Evolutionary conservation across 2,888 invertebrate genomes (phyloP).

Genomic region (Drosophila tanythrix): DNA sequence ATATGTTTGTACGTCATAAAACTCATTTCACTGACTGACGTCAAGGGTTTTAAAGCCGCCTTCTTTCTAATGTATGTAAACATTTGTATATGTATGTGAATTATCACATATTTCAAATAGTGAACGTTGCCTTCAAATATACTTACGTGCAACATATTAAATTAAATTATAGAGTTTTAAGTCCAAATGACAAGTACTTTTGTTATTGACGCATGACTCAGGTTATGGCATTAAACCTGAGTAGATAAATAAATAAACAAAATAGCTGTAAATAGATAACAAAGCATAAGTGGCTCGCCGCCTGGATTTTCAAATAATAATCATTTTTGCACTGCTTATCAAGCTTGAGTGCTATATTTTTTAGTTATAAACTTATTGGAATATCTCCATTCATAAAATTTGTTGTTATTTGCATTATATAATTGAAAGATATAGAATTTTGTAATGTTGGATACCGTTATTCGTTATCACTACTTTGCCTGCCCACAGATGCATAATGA

Average conservation of each 20-base stretch:
- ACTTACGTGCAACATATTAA: background rate
- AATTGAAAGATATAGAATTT: background rate
- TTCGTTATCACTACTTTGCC: background rate
- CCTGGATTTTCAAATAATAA: background rate
- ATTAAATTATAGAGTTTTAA: background rate
- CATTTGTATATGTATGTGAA: background rate
- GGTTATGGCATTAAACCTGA: no score
- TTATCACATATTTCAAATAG: conserved; percentile 12
- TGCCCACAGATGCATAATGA: background rate
- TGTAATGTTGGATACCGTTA: background rate
- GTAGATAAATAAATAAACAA: background rate
- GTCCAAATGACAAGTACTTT: background rate
- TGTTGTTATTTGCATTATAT: background rate
- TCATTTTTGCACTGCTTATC: background rate
- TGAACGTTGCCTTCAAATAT: background rate
- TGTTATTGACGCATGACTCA: background rate
- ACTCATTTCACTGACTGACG: background rate
- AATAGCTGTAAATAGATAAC: background rate
- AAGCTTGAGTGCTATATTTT: background rate
- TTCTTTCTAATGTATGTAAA: background rate
- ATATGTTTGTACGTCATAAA: background rate
- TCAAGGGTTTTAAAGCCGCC: no score
- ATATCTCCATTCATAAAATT: background rate
- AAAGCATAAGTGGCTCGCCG: background rate
- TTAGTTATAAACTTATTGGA: background rate